Evolutionary conservation across 2,113 vertebrate genomes (phyloP).

Genomic region (Spermophilus dauricus): DNA sequence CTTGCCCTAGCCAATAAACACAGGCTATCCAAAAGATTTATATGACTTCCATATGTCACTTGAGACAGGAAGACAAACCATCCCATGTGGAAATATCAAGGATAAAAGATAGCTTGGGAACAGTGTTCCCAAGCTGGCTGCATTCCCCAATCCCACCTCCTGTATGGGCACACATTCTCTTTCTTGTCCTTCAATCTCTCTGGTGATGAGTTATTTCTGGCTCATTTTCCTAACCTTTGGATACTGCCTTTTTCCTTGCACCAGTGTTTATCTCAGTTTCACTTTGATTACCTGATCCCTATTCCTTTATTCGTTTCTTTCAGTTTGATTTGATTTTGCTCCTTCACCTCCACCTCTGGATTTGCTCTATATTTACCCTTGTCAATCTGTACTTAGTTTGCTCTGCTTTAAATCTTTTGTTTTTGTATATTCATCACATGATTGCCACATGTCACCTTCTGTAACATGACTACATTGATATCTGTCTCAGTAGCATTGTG

Average conservation of each 20-base stretch:
- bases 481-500: not conserved
- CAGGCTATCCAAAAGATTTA: slow-evolving; percentile 50
- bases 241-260: not conserved
- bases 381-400: not conserved
- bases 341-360: not conserved
- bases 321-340: not conserved
- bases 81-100: slow-evolving; percentile 36
- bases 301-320: slow-evolving; percentile 35
- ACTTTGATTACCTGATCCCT: slow-evolving; percentile 8
- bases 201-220: slow-evolving; percentile 60
- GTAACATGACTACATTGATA: not conserved
- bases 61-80: slow-evolving; percentile 54
- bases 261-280: slow-evolving; percentile 47
- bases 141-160: not conserved
- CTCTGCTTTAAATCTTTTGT: not conserved
- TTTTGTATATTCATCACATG: not conserved
- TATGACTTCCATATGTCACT: slow-evolving; percentile 64
- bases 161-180: not conserved
- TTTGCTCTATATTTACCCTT: not conserved
- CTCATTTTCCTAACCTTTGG: not conserved
- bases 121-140: not conserved
- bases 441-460: not conserved
- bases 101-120: slow-evolving; percentile 35
- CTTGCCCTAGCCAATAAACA: slow-evolving; percentile 44
- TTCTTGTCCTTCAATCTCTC: not conserved